Base-by-base conservation (phyloP, 2,113 vertebrate genomes). In the Plestiodon gilberti region DNA sequence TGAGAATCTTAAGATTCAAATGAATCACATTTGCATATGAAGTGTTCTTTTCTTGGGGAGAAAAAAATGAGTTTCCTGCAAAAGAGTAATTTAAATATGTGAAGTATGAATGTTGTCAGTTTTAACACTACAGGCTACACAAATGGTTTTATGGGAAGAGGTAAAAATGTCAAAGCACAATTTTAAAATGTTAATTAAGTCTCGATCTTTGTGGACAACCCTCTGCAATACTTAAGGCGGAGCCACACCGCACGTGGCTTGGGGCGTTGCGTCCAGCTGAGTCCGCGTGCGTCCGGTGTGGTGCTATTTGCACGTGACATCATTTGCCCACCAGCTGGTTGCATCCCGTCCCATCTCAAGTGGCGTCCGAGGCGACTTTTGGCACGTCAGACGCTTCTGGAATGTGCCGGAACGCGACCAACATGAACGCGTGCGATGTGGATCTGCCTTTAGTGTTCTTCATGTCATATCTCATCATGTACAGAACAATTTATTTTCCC, bases 121-220 rank as follows among this genome's bases (percentile, higher is more conserved):
- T 88, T 85, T 80, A 90, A 78, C 48, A 33, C 14, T 87, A 78
- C 73, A 87, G 55, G 92, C 89, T 88, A 43, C 85, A 57, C 61
- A 30, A 86, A 67, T 20, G 64, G 38, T 89, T 90, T 90, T 86
- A 73, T 82, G 88, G 82, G 71, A 86, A 83, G 57, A 90, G 82
- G 78, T 91, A 81, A 90, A 90, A 90, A 91, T 85, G 73, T 86
- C 92, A 93, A 92, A 92, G 78, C 71, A 83, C 52, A 90, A 88
- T 94, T 94, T 91, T 14, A 83, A 95, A 92, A 92, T 90, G 92
- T 84, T 93, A 92, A 91, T 92, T 93, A 91, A 89, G 83, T 83
- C 92, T 79, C 90, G 90, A 2, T 84, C 92, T 92, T 95, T 89
- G 73, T 87, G 87, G 86, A 70, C 61, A 94, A 88, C 69, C 33